These are phyloP conservation scores for Sparidentex hasta DNA, from an alignment of 2,797 vertebrate species.

Conservation along the genomic window DNA sequence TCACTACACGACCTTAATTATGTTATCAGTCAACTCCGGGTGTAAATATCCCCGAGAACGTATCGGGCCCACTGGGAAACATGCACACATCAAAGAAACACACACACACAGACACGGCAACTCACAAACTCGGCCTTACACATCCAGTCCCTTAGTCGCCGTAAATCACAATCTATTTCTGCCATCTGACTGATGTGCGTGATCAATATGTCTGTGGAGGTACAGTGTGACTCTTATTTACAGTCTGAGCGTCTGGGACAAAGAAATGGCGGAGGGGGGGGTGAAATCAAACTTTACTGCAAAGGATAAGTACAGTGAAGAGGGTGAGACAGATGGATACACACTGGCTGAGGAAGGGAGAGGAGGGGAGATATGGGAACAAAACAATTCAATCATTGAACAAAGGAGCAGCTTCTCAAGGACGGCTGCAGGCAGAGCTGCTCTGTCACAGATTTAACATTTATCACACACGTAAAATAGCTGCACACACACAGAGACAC, in stretches of 20 bases:
- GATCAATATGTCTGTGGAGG: slow-evolving; percentile 74
- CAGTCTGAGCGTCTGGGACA: slow-evolving; percentile 38
- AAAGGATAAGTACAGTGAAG: slow-evolving; percentile 13
- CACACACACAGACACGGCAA: slow-evolving; percentile 25
- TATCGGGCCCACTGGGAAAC: slow-evolving; percentile 64
- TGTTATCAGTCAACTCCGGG: slow-evolving; percentile 80
- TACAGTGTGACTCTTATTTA: slow-evolving; percentile 65
- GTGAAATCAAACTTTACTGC: slow-evolving; percentile 11
- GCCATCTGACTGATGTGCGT: slow-evolving; percentile 64
- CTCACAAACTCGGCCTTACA: slow-evolving; percentile 50
- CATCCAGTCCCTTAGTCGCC: slow-evolving; percentile 56
- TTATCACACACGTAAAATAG: slow-evolving; percentile 42
- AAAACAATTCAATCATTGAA: slow-evolving; percentile 65
- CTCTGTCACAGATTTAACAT: slow-evolving; percentile 61
- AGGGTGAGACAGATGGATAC: slow-evolving; percentile 22
- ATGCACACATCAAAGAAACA: slow-evolving; percentile 40
- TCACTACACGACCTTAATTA: slow-evolving; percentile 82
- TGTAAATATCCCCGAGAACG: slow-evolving; percentile 80
- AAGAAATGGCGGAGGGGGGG: neutral
- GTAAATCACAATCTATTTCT: slow-evolving; percentile 76
- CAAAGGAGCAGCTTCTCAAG: slow-evolving; percentile 66
- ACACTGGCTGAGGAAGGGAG: slow-evolving; percentile 18
- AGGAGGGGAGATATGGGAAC: slow-evolving; percentile 13
- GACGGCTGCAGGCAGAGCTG: slow-evolving; percentile 61
- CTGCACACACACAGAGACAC: slow-evolving; percentile 28